Conservation (phyloP, 2,888 invertebrate genomes). For the Pristionchus arcanus region DNA sequence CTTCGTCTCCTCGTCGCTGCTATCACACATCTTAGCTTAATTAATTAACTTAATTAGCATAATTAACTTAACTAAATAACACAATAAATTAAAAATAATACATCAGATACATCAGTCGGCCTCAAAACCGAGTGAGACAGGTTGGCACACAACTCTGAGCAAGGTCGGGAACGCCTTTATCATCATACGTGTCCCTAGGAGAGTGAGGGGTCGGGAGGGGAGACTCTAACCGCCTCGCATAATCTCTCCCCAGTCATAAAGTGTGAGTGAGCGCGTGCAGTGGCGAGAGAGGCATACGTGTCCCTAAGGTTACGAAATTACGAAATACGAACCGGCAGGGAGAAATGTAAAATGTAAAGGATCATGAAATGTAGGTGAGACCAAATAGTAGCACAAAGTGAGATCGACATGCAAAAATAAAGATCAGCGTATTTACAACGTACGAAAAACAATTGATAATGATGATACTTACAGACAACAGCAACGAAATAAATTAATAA, state of each 20-base stretch:
- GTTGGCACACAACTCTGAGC: not conserved
- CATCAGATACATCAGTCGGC: not conserved
- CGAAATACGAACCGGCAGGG: not conserved
- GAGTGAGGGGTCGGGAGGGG: no score
- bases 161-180: not conserved
- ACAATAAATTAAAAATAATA: not conserved
- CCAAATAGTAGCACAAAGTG: not conserved
- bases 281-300: not conserved
- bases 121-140: not conserved
- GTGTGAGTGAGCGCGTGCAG: no score
- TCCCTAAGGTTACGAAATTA: not conserved
- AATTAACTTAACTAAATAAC: not conserved
- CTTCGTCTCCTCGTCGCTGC: conserved; percentile 13
- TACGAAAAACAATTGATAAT: not conserved
- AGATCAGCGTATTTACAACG: conserved; percentile 14
- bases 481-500: no score
- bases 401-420: conserved; percentile 14
- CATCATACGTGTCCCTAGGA: not conserved
- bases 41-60: not conserved
- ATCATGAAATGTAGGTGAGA: not conserved
- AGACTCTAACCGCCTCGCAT: no score
- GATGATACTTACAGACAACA: not conserved
- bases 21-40: conserved; percentile 2
- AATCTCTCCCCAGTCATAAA: no score
- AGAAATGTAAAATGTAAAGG: not conserved